A percentile compares a stretch with the other conserved stretches of the same genome.
Conservation (phyloP, 2,888 invertebrate species). For the Galerucella nymphaeae region DNA sequence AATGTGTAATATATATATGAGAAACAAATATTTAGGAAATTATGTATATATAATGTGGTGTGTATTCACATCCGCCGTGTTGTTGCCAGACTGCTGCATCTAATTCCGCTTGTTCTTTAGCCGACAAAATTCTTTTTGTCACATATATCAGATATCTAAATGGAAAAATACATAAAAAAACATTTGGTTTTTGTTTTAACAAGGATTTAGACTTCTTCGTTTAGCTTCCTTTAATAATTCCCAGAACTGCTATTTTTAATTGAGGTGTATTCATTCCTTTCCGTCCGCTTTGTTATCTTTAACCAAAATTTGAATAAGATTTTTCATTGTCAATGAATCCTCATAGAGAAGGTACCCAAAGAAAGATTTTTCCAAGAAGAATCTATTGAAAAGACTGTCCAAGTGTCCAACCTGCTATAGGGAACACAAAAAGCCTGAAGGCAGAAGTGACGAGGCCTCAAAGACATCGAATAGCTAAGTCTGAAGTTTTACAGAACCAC, state of each 20-base stretch:
- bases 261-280: background rate
- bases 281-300: background rate
- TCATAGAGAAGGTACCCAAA: too few relatives aligned
- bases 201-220: conserved; percentile 12
- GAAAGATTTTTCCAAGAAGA: too few relatives aligned
- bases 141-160: conserved; percentile 32
- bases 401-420: too few relatives aligned
- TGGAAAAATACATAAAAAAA: conserved; percentile 32
- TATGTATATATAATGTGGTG: conserved; percentile 54
- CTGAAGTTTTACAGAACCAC: too few relatives aligned
- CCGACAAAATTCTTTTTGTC: conserved; percentile 29
- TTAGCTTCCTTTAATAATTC: conserved; percentile 14
- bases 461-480: too few relatives aligned
- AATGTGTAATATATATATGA: conserved; percentile 51
- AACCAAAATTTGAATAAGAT: background rate
- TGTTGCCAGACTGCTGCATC: conserved; percentile 54
- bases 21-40: conserved; percentile 60
- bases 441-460: too few relatives aligned
- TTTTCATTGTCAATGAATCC: background rate
- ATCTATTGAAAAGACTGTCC: too few relatives aligned
- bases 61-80: conserved; percentile 58
- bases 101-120: conserved; percentile 20
- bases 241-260: background rate
- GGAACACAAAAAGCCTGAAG: too few relatives aligned
- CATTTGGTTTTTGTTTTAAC: conserved; percentile 31